phyloP scores from a whole-genome alignment of 2,113 vertebrate species.

The Tiliqua scincoides region DNA sequence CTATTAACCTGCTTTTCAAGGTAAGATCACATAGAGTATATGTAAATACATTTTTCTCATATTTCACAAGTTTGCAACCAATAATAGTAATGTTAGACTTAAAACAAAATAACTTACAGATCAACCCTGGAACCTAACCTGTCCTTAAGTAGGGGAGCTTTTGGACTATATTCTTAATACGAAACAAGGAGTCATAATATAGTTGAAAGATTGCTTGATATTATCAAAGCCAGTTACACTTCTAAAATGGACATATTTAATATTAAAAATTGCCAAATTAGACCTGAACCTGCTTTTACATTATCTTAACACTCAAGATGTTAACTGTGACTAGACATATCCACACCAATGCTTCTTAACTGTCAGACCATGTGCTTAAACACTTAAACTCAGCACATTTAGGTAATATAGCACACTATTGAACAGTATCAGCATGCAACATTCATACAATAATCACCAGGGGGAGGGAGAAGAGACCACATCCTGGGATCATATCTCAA shows the following conservation, averaged over 20 bases:
- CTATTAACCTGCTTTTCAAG: background rate
- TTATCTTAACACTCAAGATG: no score
- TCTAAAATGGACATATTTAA: slow-evolving; percentile 28
- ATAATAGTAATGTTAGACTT: no score
- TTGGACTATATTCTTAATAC: background rate
- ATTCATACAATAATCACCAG: slow-evolving; percentile 68
- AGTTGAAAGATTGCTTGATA: slow-evolving; percentile 15
- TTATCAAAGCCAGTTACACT: slow-evolving; percentile 23
- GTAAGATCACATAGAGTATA: background rate
- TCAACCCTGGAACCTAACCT: no score
- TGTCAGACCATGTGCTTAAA: no score
- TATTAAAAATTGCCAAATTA: background rate
- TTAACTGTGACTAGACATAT: no score
- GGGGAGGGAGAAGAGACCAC: slow-evolving; percentile 67
- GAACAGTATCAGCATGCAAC: slow-evolving; percentile 34
- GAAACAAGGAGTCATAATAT: background rate
- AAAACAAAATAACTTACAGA: no score
- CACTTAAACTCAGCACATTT: slow-evolving; percentile 1
- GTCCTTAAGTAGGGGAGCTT: no score
- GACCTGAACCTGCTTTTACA: no score
- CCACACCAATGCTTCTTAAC: no score
- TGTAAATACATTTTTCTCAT: no score
- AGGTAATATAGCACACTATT: background rate
- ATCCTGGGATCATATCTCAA: slow-evolving; percentile 60
- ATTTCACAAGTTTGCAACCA: no score